Percentiles rank a stretch among this genome's conserved stretches.
These are phyloP conservation scores for Trissolcus brochymenae DNA, from an alignment of 2,888 invertebrate species.

Conservation along the genomic window DNA sequence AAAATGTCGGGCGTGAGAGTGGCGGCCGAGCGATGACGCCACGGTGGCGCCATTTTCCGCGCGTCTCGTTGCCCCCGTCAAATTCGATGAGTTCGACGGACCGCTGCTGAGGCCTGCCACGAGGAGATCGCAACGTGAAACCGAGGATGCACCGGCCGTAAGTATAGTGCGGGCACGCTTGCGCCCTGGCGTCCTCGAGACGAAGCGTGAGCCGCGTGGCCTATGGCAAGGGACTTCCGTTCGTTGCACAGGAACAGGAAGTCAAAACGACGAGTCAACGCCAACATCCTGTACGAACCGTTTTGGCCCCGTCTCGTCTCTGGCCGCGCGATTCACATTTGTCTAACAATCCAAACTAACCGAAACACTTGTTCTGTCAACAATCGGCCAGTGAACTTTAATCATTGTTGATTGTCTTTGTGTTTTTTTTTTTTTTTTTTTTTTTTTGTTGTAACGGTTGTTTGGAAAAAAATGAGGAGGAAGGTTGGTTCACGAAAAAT, in stretches of 20 bases:
- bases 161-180: conserved; percentile 64
- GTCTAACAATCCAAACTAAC: too few species aligned
- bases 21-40: conserved; percentile 64
- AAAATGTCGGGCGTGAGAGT: conserved; percentile 1
- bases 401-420: conserved; percentile 1
- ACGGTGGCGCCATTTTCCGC: conserved; percentile 72
- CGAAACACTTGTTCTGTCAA: background rate
- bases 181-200: conserved; percentile 49
- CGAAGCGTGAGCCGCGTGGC: conserved; percentile 69
- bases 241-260: conserved; percentile 76
- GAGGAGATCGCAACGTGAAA: conserved; percentile 59
- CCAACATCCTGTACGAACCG: conserved; percentile 74
- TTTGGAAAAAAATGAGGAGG: background rate
- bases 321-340: too few species aligned
- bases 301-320: conserved; percentile 62
- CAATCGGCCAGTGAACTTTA: too few species aligned
- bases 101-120: conserved; percentile 40
- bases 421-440: background rate
- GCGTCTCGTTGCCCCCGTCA: conserved; percentile 66
- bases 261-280: conserved; percentile 71
- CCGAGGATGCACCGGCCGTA: conserved; percentile 66
- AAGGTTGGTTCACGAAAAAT: background rate
- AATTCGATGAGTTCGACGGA: conserved; percentile 59
- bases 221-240: conserved; percentile 75
- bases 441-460: too few species aligned